phyloP scores from a whole-genome alignment of 2,888 invertebrate genomes.

The Eilema depressum region DNA sequence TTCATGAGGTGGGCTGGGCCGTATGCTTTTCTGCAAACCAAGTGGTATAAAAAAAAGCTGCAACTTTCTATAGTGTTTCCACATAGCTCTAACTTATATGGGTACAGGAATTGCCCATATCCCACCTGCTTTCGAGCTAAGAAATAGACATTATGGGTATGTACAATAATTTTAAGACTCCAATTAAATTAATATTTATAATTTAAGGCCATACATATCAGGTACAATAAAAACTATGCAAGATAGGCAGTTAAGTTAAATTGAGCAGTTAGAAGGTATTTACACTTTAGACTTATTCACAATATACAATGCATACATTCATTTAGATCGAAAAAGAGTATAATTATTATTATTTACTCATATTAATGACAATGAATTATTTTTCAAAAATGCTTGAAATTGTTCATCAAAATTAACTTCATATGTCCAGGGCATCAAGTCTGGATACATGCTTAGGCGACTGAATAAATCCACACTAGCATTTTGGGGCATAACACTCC shows the following conservation, averaged over 20 bases:
- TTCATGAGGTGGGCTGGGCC: no score
- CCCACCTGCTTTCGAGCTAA: no score
- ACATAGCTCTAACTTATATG: no score
- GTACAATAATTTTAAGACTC: not conserved
- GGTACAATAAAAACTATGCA: not conserved
- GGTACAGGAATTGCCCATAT: no score
- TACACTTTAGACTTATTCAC: not conserved
- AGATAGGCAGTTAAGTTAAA: not conserved
- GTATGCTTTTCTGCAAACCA: no score
- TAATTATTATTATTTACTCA: not conserved
- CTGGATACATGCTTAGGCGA: constrained; percentile 78
- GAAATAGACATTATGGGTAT: not conserved
- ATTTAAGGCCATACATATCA: not conserved
- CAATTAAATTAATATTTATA: not conserved
- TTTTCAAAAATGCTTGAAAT: constrained; percentile 75
- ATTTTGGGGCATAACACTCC: constrained; percentile 79
- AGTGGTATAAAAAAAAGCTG: no score
- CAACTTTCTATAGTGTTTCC: no score
- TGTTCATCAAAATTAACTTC: constrained; percentile 80
- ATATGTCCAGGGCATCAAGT: constrained; percentile 81
- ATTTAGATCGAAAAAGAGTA: no score
- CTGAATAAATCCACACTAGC: constrained; percentile 67
- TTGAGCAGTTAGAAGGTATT: not conserved
- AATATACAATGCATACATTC: not conserved
- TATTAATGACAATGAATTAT: constrained; percentile 17